phyloP scores from a whole-genome alignment of 2,113 vertebrate genomes.

The Rynchops niger region DNA sequence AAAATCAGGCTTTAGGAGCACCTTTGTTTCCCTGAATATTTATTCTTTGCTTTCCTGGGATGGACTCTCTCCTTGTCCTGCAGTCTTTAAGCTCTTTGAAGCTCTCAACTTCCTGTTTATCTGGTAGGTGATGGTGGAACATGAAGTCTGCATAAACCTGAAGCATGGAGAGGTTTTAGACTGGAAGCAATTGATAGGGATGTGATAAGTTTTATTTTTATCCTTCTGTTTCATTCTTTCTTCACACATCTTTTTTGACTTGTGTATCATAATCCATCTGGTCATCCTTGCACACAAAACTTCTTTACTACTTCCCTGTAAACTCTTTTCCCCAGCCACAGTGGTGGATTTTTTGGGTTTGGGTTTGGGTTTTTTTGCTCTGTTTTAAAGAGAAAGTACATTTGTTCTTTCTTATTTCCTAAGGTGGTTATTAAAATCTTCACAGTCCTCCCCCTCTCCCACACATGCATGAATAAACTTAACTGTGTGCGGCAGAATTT shows the following conservation, averaged over 20 bases:
- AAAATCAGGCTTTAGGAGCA: neutral
- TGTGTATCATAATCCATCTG: neutral
- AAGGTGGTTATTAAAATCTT: constrained; percentile 61
- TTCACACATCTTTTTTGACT: neutral
- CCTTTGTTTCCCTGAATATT: neutral
- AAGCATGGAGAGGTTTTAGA: neutral
- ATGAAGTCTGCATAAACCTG: neutral
- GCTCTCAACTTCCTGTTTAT: neutral
- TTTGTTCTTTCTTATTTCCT: constrained; percentile 49
- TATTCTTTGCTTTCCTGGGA: neutral
- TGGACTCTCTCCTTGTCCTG: neutral
- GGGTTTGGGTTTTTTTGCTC: neutral
- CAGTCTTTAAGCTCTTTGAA: neutral
- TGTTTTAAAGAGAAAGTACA: constrained; percentile 40
- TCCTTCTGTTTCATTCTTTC: neutral
- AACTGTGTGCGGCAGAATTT: constrained; percentile 46
- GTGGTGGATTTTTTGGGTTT: neutral
- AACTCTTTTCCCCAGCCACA: neutral
- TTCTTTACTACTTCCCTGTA: neutral
- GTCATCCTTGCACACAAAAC: neutral
- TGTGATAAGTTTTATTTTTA: constrained; percentile 6
- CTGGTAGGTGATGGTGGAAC: neutral
- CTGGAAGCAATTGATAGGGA: neutral
- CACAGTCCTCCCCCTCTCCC: constrained; percentile 58
- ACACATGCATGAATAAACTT: constrained; percentile 64